A percentile compares a stretch with the other conserved stretches of the same genome.
Conservation (phyloP, 2,113 vertebrate species). For the Tonatia bakeri region DNA sequence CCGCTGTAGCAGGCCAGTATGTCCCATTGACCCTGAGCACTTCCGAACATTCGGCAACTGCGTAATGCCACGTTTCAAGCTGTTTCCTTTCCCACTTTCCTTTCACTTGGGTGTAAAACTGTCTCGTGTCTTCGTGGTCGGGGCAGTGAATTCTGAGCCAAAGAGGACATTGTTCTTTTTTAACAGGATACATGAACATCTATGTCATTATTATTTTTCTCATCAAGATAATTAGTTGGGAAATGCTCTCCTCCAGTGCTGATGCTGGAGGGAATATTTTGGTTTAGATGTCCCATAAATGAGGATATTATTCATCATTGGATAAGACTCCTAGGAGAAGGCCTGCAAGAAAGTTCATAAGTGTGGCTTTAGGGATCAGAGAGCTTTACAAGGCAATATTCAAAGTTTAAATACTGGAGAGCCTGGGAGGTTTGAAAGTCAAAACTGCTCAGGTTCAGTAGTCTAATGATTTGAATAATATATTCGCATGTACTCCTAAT, state of each 20-base stretch:
- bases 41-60: not conserved
- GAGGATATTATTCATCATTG: not conserved
- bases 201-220: not conserved
- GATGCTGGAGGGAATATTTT: not conserved
- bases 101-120: not conserved
- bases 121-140: not conserved
- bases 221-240: not conserved
- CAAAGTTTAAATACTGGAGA: not conserved
- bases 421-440: not conserved
- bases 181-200: not conserved
- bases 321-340: not conserved
- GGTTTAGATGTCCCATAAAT: not conserved
- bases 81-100: not conserved
- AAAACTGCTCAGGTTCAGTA: not conserved
- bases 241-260: not conserved
- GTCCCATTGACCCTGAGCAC: slow-evolving; percentile 18
- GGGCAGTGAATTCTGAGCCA: not conserved
- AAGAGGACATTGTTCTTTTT: not conserved
- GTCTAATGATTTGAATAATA: not conserved
- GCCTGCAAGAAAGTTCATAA: not conserved
- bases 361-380: not conserved
- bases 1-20: not conserved
- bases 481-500: not conserved
- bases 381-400: not conserved
- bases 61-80: not conserved